These are phyloP conservation scores for Bombus ignitus DNA, from an alignment of 1,140 invertebrate genomes.

Conservation along the genomic window DNA sequence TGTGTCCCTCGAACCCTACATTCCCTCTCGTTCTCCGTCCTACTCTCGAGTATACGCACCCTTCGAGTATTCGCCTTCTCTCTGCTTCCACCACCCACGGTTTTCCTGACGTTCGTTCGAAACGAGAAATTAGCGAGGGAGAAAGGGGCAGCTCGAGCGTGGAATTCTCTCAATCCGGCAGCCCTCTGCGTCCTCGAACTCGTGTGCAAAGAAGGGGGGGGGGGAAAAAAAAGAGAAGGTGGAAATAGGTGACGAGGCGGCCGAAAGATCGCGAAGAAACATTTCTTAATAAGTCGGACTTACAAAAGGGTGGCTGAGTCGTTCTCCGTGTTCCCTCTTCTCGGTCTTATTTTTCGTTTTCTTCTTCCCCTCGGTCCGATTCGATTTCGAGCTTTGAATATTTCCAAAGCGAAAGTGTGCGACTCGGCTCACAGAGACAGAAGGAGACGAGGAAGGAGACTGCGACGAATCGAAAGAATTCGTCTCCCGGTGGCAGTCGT, in stretches of 20 bases:
- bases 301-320: not conserved
- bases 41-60: not conserved
- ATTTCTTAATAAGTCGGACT: constrained; percentile 19
- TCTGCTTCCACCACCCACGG: constrained; percentile 49
- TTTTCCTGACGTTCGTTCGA: constrained; percentile 52
- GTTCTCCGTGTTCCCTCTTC: not conserved
- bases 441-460: not conserved
- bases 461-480: constrained; percentile 51
- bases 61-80: not conserved
- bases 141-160: constrained; percentile 37
- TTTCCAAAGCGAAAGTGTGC: not conserved
- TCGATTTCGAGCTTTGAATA: constrained; percentile 13
- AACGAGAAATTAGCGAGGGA: constrained; percentile 63
- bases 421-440: not conserved
- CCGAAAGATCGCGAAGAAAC: not conserved
- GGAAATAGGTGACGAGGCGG: constrained; percentile 32
- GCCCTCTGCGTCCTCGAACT: constrained; percentile 10
- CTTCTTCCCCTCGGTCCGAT: not conserved
- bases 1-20: not conserved
- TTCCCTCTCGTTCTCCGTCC: not conserved
- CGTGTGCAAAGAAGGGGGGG: not conserved
- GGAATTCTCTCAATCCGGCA: constrained; percentile 54
- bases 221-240: not conserved
- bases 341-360: not conserved
- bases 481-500: constrained; percentile 34